Evolutionary conservation across 2,113 vertebrate species (phyloP).

Genomic region (Podilymbus podiceps): DNA sequence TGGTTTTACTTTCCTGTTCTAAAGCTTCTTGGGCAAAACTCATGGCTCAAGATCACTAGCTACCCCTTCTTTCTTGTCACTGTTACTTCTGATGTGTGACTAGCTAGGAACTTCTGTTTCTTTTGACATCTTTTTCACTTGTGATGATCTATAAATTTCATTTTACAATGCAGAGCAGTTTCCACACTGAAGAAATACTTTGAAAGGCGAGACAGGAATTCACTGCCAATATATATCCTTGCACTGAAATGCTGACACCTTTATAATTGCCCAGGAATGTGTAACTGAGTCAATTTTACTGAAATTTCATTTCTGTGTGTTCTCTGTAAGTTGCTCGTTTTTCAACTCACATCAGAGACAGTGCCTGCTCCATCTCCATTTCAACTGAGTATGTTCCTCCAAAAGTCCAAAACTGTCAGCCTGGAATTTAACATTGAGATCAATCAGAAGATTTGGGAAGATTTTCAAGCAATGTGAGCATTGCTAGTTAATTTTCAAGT

Average conservation of each 20-base stretch:
- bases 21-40: neutral
- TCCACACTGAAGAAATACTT: neutral
- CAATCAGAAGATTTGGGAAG: neutral
- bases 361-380: neutral
- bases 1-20: neutral
- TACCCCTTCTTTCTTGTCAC: neutral
- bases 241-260: neutral
- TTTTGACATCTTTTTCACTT: neutral
- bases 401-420: neutral
- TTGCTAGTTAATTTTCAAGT: neutral
- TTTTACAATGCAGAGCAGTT: neutral
- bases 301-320: neutral
- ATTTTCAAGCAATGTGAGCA: neutral
- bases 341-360: neutral
- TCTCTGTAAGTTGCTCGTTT: neutral
- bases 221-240: neutral
- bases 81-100: no score
- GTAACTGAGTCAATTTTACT: neutral
- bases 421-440: neutral
- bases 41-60: neutral
- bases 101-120: neutral
- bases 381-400: neutral
- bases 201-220: neutral
- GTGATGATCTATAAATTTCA: neutral
- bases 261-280: neutral